Evolutionary conservation across 2,113 vertebrate species (phyloP).

Genomic region (Microcebus lehilahytsara): DNA sequence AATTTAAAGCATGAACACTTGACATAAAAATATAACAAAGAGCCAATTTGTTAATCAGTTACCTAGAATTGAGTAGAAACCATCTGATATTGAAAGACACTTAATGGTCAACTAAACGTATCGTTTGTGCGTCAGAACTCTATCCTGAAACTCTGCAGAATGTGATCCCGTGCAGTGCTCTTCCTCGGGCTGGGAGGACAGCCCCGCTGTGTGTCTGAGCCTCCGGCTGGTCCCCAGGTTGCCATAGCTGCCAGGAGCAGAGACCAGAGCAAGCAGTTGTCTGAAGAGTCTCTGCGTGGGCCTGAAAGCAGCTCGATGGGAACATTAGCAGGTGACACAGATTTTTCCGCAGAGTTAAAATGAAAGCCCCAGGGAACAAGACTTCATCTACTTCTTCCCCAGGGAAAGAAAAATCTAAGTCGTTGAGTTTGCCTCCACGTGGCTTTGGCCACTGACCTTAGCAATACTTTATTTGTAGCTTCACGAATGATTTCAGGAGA

Average conservation of each 20-base stretch:
- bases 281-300: neutral
- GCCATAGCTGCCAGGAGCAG: fast-evolving
- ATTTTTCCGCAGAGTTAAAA: neutral
- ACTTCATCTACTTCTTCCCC: neutral
- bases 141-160: neutral
- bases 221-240: neutral
- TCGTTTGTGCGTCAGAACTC: neutral
- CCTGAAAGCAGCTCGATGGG: neutral
- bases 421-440: neutral
- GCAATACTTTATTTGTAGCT: neutral
- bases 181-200: neutral
- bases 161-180: no score
- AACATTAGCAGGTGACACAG: neutral
- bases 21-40: neutral
- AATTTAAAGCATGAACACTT: neutral
- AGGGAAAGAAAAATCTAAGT: neutral
- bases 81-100: neutral
- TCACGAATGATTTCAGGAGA: neutral
- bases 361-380: neutral
- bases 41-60: neutral
- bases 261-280: neutral
- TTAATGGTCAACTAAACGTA: neutral
- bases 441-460: neutral
- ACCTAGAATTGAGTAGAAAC: neutral
- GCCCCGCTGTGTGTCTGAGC: neutral